Evolutionary conservation across 1,140 invertebrate genomes (phyloP), one percentile per base, ranked within the genome.

Genomic region (Pogonognathellus flavescens): DNA sequence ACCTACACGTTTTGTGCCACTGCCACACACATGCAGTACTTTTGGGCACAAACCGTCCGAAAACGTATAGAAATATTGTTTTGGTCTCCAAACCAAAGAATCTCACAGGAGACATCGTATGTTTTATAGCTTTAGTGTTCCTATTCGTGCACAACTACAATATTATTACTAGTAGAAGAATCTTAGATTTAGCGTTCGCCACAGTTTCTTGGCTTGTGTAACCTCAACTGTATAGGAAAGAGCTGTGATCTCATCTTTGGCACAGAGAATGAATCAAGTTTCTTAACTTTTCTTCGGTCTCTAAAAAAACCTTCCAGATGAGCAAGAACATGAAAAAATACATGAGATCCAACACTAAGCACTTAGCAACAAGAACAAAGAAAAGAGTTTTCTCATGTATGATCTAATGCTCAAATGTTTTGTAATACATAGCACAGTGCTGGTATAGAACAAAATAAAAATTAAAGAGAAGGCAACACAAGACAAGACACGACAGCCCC

Each of bases 351-450:
- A 76, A 76, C 70, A 76, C 41, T 76, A 76, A 76, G 70, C 70
- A 76, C 70, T 76, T 76, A 76, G 70, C 25, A 76, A 76, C 70
- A 76, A 76, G 70, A 76, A 76, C 70, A 76, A 76, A 76, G 70
- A 76, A 66, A 66, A 76, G 70, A 76, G 70, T 76, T 76, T 76
- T 76, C 70, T 76, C 70, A 76, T 76, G 70, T 76, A 76, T 76
- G 70, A 76, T 76, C 70, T n/a, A 76, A 76, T 76, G 70, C 10
- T 76, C 14, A 76, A 76, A 76, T 76, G 70, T 31, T 49, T 50
- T 76, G 70, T 76, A 31, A 76, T 6, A 50, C 22, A 76, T 41
- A 41, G 31, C 6, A 6, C 31, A 3, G 31, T 41, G 31, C 31
- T 41, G 31, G 6, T 16, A 18, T n/a, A 31, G 70, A 76, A 31